A percentile compares a stretch with the other conserved stretches of the same genome.
These are phyloP conservation scores for Petaurus breviceps DNA, from an alignment of 2,113 vertebrate genomes.

Conservation along the genomic window DNA sequence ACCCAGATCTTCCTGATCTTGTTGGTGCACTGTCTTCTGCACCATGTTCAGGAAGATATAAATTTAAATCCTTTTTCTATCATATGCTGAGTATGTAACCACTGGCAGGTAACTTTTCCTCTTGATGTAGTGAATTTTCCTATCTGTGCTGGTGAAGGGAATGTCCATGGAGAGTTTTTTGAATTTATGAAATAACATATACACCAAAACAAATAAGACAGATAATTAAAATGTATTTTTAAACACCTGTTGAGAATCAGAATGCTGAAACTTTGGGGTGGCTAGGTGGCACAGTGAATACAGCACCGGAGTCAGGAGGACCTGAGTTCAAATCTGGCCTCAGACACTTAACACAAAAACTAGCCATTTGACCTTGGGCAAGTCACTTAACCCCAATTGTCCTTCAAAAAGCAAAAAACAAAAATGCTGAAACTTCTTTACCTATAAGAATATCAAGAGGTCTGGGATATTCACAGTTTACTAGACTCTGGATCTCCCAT, in stretches of 20 bases:
- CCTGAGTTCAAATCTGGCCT: too few relatives aligned
- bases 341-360: too few relatives aligned
- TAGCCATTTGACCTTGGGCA: too few relatives aligned
- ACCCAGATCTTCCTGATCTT: not conserved
- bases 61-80: not conserved
- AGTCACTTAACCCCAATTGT: too few relatives aligned
- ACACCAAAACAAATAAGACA: not conserved
- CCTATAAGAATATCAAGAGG: not conserved
- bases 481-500: not conserved
- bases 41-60: not conserved
- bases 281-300: too few relatives aligned
- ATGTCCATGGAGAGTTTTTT: not conserved
- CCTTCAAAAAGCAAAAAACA: too few relatives aligned
- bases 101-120: not conserved
- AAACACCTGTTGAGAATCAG: not conserved
- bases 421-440: conserved; percentile 25
- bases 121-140: not conserved
- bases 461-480: not conserved
- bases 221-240: conserved; percentile 18
- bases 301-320: too few relatives aligned
- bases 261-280: conserved; percentile 19
- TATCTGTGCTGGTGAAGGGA: not conserved
- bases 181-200: not conserved
- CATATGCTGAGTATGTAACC: not conserved
- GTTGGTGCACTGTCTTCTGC: not conserved